These are phyloP conservation scores for Antheraea mylitta DNA, from an alignment of 1,140 invertebrate genomes.

Conservation along the genomic window DNA sequence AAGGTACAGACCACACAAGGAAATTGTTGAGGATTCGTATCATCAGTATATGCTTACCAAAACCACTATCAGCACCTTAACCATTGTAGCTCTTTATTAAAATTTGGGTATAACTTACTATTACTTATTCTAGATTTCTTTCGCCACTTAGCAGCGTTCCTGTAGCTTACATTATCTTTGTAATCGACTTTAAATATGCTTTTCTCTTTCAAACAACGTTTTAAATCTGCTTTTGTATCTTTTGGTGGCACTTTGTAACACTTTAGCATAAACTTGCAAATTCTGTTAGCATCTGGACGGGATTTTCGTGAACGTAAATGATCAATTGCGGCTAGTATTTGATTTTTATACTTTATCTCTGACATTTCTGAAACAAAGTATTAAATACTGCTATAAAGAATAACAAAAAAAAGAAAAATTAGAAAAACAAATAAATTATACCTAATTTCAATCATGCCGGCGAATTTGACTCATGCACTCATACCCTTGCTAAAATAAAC, in stretches of 20 bases:
- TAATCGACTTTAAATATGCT: constrained; percentile 92
- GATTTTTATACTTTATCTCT: constrained; percentile 83
- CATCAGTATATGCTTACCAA: constrained; percentile 2
- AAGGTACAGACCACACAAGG: constrained; percentile 1
- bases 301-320: constrained; percentile 90
- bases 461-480: constrained; percentile 23
- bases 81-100: constrained; percentile 3
- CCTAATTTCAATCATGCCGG: constrained; percentile 70
- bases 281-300: constrained; percentile 89
- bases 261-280: constrained; percentile 88
- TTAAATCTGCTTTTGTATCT: constrained; percentile 87
- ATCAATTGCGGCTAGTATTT: constrained; percentile 91
- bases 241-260: constrained; percentile 85
- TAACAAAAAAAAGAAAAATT: neutral
- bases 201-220: constrained; percentile 86
- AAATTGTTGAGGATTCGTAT: neutral
- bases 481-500: neutral
- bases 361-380: constrained; percentile 55
- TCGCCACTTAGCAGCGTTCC: constrained; percentile 89
- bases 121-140: constrained; percentile 59
- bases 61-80: neutral
- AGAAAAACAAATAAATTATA: constrained; percentile 20
- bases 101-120: constrained; percentile 45
- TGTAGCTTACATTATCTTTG: constrained; percentile 90
- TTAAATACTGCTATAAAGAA: constrained; percentile 20